Percentiles rank a stretch among this genome's conserved stretches.
Evolutionary conservation across 2,113 vertebrate species (phyloP).

Genomic region (Tragelaphus buxtoni): DNA sequence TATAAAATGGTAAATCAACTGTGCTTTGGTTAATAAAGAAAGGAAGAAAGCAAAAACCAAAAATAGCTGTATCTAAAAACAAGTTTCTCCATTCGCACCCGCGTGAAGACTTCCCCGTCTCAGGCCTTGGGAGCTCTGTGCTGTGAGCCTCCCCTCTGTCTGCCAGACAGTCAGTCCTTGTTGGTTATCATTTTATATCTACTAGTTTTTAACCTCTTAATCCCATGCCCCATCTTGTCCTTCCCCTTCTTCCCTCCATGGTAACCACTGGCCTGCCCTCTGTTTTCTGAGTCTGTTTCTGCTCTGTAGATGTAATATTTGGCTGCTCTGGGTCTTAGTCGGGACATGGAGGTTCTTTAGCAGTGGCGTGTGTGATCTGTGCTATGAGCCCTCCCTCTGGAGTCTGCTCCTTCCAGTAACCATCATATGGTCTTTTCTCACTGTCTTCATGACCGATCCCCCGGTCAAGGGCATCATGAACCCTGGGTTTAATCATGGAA

Average conservation of each 20-base stretch:
- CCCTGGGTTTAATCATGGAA: neutral
- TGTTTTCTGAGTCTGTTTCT: neutral
- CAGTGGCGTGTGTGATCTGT: neutral
- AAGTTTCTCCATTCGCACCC: accelerated
- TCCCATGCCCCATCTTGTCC: neutral
- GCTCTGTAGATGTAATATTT: neutral
- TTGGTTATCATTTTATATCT: neutral
- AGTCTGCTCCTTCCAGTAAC: neutral
- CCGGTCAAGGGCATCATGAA: neutral
- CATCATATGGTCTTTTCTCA: neutral
- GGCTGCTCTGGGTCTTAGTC: neutral
- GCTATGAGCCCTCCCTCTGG: neutral
- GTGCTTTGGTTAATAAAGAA: neutral
- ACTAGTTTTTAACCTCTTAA: neutral
- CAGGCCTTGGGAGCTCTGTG: neutral
- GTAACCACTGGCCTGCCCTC: neutral
- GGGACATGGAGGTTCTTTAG: neutral
- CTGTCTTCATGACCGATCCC: neutral
- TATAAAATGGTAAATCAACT: neutral
- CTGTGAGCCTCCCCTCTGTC: neutral
- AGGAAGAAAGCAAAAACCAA: neutral
- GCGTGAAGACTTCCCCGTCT: neutral
- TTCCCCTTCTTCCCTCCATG: neutral
- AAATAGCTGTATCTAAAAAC: neutral
- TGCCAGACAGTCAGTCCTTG: neutral